These are phyloP conservation scores for Glaucomys volans DNA, from an alignment of 2,113 vertebrate genomes.

Conservation along the genomic window DNA sequence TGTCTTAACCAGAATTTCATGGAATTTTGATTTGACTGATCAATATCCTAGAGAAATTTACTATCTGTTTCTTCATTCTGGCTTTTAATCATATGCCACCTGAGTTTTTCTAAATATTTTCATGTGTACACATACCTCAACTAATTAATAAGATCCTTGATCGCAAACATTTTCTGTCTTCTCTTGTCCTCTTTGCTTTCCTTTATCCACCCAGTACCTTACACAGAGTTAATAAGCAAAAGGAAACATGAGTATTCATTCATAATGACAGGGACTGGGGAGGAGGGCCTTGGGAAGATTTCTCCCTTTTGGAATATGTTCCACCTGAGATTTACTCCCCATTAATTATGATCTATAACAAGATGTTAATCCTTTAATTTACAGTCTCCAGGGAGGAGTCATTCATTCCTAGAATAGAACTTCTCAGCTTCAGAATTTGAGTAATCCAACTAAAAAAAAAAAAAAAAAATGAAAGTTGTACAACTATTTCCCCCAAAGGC, in stretches of 20 bases:
- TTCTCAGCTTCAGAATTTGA: conserved; percentile 27
- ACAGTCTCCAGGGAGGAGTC: background rate
- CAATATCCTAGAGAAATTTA: background rate
- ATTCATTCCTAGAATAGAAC: background rate
- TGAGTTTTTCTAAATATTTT: conserved; percentile 37
- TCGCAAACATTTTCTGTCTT: conserved; percentile 19
- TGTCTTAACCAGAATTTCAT: background rate
- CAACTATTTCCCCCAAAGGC: background rate
- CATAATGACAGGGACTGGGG: background rate
- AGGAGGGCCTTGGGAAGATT: background rate
- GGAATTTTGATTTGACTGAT: background rate
- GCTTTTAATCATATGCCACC: conserved; percentile 30
- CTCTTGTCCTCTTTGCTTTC: background rate
- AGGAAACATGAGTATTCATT: background rate
- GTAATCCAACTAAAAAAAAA: conserved; percentile 10
- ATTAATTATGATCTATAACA: conserved; percentile 38
- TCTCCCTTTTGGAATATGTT: background rate
- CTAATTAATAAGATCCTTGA: conserved; percentile 30
- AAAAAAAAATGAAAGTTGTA: conserved; percentile 53
- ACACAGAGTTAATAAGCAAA: conserved; percentile 30
- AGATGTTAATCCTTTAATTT: background rate
- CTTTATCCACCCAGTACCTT: background rate
- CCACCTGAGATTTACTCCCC: background rate
- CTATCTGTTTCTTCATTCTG: background rate
- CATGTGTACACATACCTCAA: background rate